These are phyloP conservation scores for Condylura cristata DNA, from an alignment of 2,113 vertebrate species.

Conservation along the genomic window DNA sequence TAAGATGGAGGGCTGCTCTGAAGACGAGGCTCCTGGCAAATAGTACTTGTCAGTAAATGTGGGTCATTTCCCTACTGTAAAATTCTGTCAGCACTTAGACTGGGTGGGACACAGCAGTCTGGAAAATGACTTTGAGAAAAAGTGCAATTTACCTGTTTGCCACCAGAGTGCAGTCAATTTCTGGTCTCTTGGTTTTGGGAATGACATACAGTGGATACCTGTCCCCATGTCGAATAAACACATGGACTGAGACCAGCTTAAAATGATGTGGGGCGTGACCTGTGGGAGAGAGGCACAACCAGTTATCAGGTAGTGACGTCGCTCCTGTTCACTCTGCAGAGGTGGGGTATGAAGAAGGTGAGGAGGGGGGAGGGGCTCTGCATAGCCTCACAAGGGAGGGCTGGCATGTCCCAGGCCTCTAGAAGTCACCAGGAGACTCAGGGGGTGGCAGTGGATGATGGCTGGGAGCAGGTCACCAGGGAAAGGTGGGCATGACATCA, in stretches of 20 bases:
- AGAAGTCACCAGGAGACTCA: background rate
- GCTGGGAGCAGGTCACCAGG: background rate
- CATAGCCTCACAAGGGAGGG: background rate
- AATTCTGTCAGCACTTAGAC: background rate
- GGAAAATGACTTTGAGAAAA: background rate
- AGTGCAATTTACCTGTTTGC: slow-evolving; percentile 88
- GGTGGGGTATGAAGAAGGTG: background rate
- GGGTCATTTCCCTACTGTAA: background rate
- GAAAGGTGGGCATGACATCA: background rate
- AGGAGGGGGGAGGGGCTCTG: background rate
- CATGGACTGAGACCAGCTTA: slow-evolving; percentile 94
- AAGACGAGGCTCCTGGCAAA: background rate
- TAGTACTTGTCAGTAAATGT: accelerated
- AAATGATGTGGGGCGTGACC: slow-evolving; percentile 96
- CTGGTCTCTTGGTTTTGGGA: slow-evolving; percentile 95
- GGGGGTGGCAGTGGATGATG: background rate
- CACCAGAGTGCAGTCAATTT: slow-evolving; percentile 95
- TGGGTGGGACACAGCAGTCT: background rate
- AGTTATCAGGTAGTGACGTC: background rate
- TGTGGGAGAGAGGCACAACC: slow-evolving; percentile 67
- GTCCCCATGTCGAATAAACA: slow-evolving; percentile 97
- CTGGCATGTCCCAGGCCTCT: background rate
- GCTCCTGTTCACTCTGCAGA: background rate
- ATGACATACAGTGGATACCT: slow-evolving; percentile 96
- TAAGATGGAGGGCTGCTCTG: background rate